These are phyloP conservation scores for Limnothrissa miodon DNA, from an alignment of 2,113 vertebrate species.

Conservation along the genomic window DNA sequence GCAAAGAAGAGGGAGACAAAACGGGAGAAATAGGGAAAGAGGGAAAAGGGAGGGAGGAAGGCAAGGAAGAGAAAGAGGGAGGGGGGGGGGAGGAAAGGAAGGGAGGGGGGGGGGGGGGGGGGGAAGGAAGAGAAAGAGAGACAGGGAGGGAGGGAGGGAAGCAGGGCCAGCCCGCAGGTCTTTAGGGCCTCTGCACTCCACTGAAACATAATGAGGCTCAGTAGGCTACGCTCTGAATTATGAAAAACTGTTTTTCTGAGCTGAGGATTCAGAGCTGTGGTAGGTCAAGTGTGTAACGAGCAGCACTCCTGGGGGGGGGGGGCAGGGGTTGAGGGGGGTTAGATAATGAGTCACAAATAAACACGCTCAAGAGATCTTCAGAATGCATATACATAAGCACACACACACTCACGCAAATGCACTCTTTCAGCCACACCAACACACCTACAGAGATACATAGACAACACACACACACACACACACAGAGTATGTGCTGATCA, in stretches of 20 bases:
- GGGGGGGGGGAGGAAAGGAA: no score
- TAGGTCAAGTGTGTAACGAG: slow-evolving; percentile 14
- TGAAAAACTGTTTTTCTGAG: background rate
- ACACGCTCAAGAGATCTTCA: background rate
- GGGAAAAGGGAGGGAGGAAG: background rate
- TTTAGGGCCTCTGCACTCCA: background rate
- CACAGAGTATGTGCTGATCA: no score
- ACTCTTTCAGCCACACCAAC: background rate
- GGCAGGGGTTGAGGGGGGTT: slow-evolving; percentile 28
- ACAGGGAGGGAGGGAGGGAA: background rate
- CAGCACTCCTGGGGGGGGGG: background rate
- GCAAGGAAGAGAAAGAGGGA: background rate
- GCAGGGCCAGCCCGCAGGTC: slow-evolving; percentile 21
- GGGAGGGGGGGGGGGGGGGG: background rate
- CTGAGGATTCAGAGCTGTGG: background rate
- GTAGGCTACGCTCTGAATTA: background rate
- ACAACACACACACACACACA: background rate
- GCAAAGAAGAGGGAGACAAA: background rate
- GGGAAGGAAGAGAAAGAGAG: background rate
- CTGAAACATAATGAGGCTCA: background rate
- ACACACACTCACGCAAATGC: background rate
- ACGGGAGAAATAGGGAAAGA: no score
- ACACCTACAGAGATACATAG: background rate
- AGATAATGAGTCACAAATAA: slow-evolving; percentile 40
- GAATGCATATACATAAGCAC: background rate